Evolutionary conservation across 2,888 invertebrate genomes (phyloP).

Genomic region (Sepiola atlantica): DNA sequence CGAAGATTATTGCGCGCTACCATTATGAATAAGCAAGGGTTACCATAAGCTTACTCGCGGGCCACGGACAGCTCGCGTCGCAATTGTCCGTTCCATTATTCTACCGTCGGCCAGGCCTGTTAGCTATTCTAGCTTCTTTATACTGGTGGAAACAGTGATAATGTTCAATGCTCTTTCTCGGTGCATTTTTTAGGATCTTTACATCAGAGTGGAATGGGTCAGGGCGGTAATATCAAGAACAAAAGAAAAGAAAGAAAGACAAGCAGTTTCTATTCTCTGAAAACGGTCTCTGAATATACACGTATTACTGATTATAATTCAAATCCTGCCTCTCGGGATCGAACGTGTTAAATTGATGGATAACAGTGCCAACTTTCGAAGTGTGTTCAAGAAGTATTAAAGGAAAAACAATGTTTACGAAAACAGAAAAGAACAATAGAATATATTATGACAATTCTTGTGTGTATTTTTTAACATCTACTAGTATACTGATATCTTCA

Average conservation of each 20-base stretch:
- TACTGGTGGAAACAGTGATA: neutral
- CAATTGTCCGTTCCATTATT: slow-evolving; percentile 1
- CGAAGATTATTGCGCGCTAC: slow-evolving; percentile 8
- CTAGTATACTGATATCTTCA: no score
- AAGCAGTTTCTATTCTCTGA: neutral
- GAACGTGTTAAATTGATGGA: neutral
- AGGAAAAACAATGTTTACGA: no score
- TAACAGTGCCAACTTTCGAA: neutral
- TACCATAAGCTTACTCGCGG: slow-evolving; percentile 4
- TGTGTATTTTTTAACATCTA: no score
- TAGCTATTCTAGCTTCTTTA: neutral
- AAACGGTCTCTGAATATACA: neutral
- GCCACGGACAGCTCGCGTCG: neutral
- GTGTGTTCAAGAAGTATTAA: no score
- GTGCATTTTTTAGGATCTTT: neutral
- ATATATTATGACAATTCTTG: no score
- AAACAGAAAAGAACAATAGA: no score
- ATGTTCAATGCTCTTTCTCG: neutral
- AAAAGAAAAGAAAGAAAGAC: neutral
- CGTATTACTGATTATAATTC: neutral
- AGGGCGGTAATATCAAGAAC: neutral
- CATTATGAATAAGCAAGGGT: neutral
- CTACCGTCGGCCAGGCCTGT: neutral
- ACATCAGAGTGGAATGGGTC: neutral
- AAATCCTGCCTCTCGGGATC: neutral